A percentile compares a stretch with the other conserved stretches of the same genome.
phyloP scores from a whole-genome alignment of 2,888 invertebrate species.

The Dasysyrphus tricinctus region DNA sequence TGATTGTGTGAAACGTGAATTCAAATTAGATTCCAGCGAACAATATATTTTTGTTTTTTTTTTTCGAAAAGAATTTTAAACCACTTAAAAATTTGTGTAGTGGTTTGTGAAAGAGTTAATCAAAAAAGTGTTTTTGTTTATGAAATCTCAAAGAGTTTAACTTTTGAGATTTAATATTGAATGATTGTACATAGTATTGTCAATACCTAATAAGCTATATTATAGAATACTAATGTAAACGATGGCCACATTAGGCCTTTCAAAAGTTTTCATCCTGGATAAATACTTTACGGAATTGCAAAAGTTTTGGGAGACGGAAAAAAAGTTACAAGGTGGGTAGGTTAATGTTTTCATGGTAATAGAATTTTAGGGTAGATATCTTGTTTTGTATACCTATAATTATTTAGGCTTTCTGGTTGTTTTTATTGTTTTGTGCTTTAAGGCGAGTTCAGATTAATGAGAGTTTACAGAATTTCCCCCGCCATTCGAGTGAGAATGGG shows the following conservation, averaged over 20 bases:
- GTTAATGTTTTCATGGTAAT: conserved; percentile 7
- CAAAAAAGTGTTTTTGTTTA: background rate
- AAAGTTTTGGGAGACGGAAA: conserved; percentile 98
- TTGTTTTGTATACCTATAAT: background rate
- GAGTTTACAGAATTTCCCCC: background rate
- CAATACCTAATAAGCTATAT: conserved; percentile 44
- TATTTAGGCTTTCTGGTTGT: background rate
- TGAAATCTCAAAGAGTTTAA: background rate
- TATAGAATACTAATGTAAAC: conserved; percentile 81
- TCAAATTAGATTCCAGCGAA: conserved; percentile 64
- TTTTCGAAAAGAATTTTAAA: background rate
- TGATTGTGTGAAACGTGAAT: conserved; percentile 56
- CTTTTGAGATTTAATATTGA: conserved; percentile 5
- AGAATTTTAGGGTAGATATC: background rate
- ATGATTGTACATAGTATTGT: conserved; percentile 32
- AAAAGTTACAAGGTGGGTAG: conserved; percentile 95
- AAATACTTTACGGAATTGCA: conserved; percentile 98
- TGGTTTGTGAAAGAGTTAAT: background rate
- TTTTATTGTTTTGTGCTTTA: background rate
- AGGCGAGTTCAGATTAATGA: background rate
- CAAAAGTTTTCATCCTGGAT: conserved; percentile 98
- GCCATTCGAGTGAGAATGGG: background rate
- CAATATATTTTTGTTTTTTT: background rate
- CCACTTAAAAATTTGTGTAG: background rate
- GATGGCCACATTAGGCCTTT: conserved; percentile 98